Evolutionary conservation across 2,113 vertebrate genomes (phyloP).

Genomic region (Nannobrachium achirus): DNA sequence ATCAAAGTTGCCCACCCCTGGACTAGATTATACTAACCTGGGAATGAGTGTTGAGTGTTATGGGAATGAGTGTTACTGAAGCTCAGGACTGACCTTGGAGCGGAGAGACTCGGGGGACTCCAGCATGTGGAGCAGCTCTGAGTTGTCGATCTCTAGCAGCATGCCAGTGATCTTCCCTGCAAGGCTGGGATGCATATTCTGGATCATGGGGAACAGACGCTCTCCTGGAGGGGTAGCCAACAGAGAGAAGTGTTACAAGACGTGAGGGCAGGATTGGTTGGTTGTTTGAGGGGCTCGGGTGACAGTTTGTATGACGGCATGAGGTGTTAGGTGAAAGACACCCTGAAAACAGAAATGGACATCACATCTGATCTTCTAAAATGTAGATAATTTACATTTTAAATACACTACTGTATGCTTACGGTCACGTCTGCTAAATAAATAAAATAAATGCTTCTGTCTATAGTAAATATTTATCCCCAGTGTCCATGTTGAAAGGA

Average conservation of each 20-base stretch:
- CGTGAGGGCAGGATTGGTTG: too few relatives aligned
- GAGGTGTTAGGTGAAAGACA: slow-evolving; percentile 60
- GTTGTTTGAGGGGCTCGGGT: too few relatives aligned
- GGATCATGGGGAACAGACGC: slow-evolving; percentile 95
- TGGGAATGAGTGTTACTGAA: neutral
- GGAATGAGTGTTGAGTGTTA: too few relatives aligned
- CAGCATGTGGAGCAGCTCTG: slow-evolving; percentile 97
- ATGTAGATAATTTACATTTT: too few relatives aligned
- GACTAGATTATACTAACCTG: too few relatives aligned
- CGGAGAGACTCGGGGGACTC: slow-evolving; percentile 98
- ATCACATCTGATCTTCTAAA: neutral
- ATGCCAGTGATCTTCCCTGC: slow-evolving; percentile 98
- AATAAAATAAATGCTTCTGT: slow-evolving; percentile 53
- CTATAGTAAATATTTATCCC: slow-evolving; percentile 65
- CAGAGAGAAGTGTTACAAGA: neutral
- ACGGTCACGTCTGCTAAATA: neutral
- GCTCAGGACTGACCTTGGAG: slow-evolving; percentile 85
- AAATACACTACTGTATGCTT: neutral
- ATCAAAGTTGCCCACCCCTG: too few relatives aligned
- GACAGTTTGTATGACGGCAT: too few relatives aligned
- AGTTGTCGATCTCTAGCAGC: slow-evolving; percentile 98
- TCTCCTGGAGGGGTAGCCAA: slow-evolving; percentile 81
- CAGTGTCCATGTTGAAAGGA: slow-evolving; percentile 5
- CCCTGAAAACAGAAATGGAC: slow-evolving; percentile 78
- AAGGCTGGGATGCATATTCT: slow-evolving; percentile 95